Percentiles rank a stretch among this genome's conserved stretches.
phyloP scores from a whole-genome alignment of 2,888 invertebrate genomes.

The Drosophila picticornis region DNA sequence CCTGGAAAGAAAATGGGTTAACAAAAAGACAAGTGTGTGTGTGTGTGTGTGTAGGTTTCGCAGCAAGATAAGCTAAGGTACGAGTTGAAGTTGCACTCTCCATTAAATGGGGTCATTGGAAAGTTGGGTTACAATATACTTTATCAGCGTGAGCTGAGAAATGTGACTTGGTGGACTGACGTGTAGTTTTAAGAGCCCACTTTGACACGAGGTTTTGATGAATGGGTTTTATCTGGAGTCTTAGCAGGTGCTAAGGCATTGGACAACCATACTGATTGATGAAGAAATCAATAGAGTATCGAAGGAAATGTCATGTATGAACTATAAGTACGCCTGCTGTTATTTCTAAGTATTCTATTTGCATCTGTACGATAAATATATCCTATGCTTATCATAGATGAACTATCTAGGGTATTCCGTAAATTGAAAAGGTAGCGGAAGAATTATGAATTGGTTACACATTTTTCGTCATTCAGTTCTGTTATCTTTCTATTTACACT shows the following conservation, averaged over 20 bases:
- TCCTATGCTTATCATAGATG: neutral
- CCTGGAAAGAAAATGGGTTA: slow-evolving; percentile 55
- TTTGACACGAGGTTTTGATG: slow-evolving; percentile 46
- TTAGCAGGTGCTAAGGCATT: slow-evolving; percentile 26
- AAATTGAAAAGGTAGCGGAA: neutral
- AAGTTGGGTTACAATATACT: slow-evolving; percentile 54
- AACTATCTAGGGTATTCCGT: neutral
- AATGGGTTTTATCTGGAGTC: slow-evolving; percentile 26
- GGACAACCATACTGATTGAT: neutral
- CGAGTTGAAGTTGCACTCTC: slow-evolving; percentile 32
- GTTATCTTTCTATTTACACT: neutral
- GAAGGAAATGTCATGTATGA: neutral
- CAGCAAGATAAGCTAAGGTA: slow-evolving; percentile 45
- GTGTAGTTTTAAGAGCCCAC: slow-evolving; percentile 29
- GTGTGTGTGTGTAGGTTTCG: slow-evolving; percentile 45
- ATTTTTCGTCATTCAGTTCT: neutral
- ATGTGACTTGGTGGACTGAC: slow-evolving; percentile 38
- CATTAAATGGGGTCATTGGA: slow-evolving; percentile 67
- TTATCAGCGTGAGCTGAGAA: slow-evolving; percentile 52
- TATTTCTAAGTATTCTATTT: neutral
- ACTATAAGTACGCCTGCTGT: neutral
- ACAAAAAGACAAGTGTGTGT: slow-evolving; percentile 42
- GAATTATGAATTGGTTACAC: rapidly evolving
- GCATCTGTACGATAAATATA: neutral
- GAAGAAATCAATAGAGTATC: slow-evolving; percentile 9